These are phyloP conservation scores for Cepphus grylle DNA, from an alignment of 2,113 vertebrate genomes.

Conservation along the genomic window DNA sequence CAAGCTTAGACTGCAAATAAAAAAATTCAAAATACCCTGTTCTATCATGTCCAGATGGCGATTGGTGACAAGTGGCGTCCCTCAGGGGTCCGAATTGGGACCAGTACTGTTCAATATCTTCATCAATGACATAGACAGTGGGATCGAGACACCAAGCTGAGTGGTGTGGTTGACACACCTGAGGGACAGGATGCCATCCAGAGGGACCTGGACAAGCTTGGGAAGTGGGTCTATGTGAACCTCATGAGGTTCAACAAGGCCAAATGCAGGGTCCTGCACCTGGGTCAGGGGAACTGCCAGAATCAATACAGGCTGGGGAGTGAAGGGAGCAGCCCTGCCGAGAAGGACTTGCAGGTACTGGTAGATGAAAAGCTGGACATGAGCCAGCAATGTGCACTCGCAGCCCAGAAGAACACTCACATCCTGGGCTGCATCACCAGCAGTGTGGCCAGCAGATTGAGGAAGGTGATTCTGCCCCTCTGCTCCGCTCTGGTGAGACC, in stretches of 20 bases:
- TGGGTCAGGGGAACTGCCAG: not conserved
- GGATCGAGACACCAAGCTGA: not conserved
- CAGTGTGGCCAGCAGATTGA: not conserved
- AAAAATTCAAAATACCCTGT: not conserved
- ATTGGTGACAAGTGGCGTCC: not conserved
- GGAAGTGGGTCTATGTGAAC: not conserved
- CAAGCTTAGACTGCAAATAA: not conserved
- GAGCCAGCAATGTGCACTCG: not conserved
- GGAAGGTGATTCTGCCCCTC: not conserved
- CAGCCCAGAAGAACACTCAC: not conserved
- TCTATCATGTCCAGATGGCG: not conserved
- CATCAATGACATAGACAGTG: no score
- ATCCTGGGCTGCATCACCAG: not conserved
- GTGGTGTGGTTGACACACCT: not conserved
- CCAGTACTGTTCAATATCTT: no score
- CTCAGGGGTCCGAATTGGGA: no score
- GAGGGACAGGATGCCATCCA: not conserved
- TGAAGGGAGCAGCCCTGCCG: not conserved
- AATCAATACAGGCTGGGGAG: not conserved
- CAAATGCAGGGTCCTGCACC: not conserved
- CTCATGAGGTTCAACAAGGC: not conserved
- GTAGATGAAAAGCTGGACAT: not conserved
- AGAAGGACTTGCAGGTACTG: not conserved
- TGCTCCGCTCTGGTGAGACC: not conserved
- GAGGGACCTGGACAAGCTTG: not conserved